Base-by-base conservation (phyloP, 2,888 invertebrate genomes). In the Macrosoma leucophasiata region DNA sequence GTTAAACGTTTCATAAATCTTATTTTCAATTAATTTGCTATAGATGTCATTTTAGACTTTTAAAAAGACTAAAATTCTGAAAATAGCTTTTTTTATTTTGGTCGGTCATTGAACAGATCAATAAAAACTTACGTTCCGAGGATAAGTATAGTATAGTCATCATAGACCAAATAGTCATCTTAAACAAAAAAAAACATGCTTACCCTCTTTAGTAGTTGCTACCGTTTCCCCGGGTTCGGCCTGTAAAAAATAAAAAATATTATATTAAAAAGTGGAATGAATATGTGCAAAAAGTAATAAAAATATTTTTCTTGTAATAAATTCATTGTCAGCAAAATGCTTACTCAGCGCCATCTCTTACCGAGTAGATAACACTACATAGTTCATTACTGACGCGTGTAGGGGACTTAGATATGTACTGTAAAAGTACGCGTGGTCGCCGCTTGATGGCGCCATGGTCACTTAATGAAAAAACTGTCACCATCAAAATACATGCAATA, bases 141-240 rank as follows among this genome's bases (percentile, higher is more conserved):
- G n/a, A n/a, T n/a, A n/a, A n/a, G n/a, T n/a, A n/a, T n/a, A n/a
- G n/a, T n/a, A n/a, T n/a, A n/a, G n/a, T n/a, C n/a, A n/a, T n/a
- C n/a, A n/a, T n/a, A n/a, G n/a, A n/a, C n/a, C n/a, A n/a, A 24
- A n/a, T 10, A 11, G 10, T 4, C n/a, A 31, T 9, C 13, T 9
- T 10, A 6, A 22, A 8, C 20, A 3, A 4, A 17, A 7, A 28
- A 9, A 26, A 9, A 7, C 6, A 13, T 13, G 41, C 43, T 86
- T 71, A 93, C 94, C 94, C 89, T 94, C 94, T 90, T 94, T 94
- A 84, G 93, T 93, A 68, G 92, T 91, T 58, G 94, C 93, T 82
- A 91, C 88, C 48, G 92, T 90, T 62, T 92, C 91, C 29, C 90
- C 91, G 39, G 91, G 90, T 69, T 90, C 90, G 44, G 89, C 89